These are phyloP conservation scores for Rutilus rutilus DNA, from an alignment of 2,113 vertebrate species.

Conservation along the genomic window DNA sequence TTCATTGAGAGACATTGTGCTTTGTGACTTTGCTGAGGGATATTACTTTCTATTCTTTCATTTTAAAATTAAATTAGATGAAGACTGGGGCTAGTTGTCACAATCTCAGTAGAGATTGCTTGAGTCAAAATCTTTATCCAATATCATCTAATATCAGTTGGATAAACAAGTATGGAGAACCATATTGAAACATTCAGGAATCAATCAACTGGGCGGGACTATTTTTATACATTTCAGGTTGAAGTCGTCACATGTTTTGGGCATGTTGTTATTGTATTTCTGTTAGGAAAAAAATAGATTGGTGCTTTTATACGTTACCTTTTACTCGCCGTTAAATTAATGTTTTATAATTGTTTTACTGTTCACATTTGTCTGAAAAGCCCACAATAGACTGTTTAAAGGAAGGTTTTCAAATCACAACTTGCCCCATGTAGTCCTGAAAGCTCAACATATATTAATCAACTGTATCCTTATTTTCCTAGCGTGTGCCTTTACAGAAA, in stretches of 20 bases:
- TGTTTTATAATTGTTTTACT: too few species aligned
- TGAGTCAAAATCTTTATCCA: not conserved
- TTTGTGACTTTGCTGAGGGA: slow-evolving; percentile 9
- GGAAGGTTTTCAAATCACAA: too few species aligned
- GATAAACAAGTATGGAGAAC: not conserved
- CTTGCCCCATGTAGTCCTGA: too few species aligned
- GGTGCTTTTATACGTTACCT: too few species aligned
- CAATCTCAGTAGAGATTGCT: not conserved
- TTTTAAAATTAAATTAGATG: not conserved
- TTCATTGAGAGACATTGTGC: not conserved
- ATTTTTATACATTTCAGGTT: not conserved
- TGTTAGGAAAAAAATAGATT: too few species aligned
- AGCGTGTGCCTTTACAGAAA: not conserved
- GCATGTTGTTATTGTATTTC: too few species aligned
- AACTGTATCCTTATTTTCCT: too few species aligned
- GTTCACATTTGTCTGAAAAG: too few species aligned
- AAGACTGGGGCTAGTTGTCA: slow-evolving; percentile 6
- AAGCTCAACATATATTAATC: too few species aligned
- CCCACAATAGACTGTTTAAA: too few species aligned
- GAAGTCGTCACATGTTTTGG: too few species aligned
- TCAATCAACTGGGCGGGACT: not conserved
- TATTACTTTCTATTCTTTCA: not conserved
- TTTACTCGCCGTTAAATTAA: too few species aligned
- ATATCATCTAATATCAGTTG: not conserved
- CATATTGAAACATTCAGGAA: not conserved